These are phyloP conservation scores for Drosophila ustulata DNA, from an alignment of 2,888 invertebrate genomes.

Conservation along the genomic window DNA sequence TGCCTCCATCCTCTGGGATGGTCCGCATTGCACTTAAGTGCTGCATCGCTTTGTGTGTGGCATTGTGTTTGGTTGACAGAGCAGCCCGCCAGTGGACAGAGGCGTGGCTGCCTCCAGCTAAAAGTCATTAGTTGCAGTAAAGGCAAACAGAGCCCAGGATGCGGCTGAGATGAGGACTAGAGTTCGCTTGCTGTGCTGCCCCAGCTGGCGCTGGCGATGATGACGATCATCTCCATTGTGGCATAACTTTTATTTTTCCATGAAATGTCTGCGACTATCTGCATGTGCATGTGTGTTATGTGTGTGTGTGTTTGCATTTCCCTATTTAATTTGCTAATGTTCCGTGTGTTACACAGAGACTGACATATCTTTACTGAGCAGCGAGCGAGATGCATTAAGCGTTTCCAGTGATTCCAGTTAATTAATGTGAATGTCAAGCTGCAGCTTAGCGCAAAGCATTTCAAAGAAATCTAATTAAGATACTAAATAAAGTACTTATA, in stretches of 20 bases:
- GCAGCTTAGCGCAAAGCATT: not conserved
- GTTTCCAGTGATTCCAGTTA: not conserved
- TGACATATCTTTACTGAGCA: not conserved
- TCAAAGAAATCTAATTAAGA: not conserved
- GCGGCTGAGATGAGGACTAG: conserved; percentile 8
- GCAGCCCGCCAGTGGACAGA: conserved; percentile 28
- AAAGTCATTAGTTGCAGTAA: conserved; percentile 75
- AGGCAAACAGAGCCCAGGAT: conserved; percentile 52
- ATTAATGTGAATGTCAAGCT: not conserved
- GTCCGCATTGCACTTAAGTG: conserved; percentile 70
- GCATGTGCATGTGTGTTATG: not conserved
- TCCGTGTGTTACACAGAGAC: not conserved
- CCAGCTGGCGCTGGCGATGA: conserved; percentile 4
- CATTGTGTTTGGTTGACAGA: conserved; percentile 55
- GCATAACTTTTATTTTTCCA: conserved; percentile 19
- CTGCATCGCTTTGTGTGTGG: conserved; percentile 62
- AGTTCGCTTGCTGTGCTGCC: conserved; percentile 12
- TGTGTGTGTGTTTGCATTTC: not conserved
- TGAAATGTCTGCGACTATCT: not conserved
- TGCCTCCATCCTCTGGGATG: conserved; percentile 21
- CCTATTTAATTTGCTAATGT: conserved; percentile 63
- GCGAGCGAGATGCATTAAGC: not conserved
- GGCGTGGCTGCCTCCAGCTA: conserved; percentile 59
- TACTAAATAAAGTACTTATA: not conserved
- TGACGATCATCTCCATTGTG: conserved; percentile 27